These are phyloP conservation scores for Drosophila bifasciata DNA, from an alignment of 1,140 invertebrate species.

Conservation along the genomic window DNA sequence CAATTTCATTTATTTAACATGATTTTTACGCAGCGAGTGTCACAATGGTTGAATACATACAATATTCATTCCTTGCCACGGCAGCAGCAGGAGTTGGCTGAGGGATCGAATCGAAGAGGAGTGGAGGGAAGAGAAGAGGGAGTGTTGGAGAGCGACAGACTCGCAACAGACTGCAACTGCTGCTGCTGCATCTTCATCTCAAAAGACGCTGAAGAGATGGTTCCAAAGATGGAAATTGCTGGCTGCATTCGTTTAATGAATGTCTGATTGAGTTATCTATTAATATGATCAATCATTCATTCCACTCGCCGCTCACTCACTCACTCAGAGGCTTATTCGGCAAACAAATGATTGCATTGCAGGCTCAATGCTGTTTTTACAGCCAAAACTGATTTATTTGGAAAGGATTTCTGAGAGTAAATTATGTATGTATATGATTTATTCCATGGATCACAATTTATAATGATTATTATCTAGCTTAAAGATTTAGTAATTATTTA, in stretches of 20 bases:
- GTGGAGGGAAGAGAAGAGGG: no score
- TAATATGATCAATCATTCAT: conserved; percentile 35
- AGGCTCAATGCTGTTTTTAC: no score
- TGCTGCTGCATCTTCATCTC: conserved; percentile 20
- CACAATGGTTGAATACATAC: conserved; percentile 37
- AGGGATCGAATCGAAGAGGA: no score
- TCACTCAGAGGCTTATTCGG: not conserved
- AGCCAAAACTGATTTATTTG: not conserved
- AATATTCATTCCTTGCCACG: conserved; percentile 9
- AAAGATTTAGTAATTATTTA: no score
- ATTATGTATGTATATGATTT: not conserved
- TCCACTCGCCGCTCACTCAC: not conserved
- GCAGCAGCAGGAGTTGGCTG: conserved; percentile 12
- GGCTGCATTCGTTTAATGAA: conserved; percentile 34
- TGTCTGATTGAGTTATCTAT: conserved; percentile 32
- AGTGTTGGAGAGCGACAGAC: no score
- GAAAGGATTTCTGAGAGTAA: no score
- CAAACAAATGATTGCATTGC: conserved; percentile 27
- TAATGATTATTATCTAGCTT: no score
- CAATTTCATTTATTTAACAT: conserved; percentile 78
- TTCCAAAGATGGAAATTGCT: conserved; percentile 31
- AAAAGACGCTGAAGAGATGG: conserved; percentile 6
- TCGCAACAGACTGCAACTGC: no score
- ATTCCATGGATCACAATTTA: conserved; percentile 1
- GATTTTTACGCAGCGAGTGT: conserved; percentile 59